phyloP scores from a whole-genome alignment of 2,797 vertebrate species.

The Anguilla megastoma region DNA sequence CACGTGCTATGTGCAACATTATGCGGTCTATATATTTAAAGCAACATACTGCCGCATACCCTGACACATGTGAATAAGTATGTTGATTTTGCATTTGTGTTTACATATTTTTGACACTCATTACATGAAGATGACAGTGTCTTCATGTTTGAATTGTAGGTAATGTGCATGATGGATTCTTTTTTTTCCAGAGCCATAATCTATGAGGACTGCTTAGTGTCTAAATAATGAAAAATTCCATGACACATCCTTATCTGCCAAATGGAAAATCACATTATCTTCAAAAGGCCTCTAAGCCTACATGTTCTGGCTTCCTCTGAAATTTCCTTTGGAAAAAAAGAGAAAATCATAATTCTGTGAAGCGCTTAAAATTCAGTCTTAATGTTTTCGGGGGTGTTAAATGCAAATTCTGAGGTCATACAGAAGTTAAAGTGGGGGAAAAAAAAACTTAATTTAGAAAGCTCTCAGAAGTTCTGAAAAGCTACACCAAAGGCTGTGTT shows the following conservation, averaged over 20 bases:
- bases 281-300: slow-evolving; percentile 69
- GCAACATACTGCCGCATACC: not conserved
- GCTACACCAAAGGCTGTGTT: slow-evolving; percentile 63
- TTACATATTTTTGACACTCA: slow-evolving; percentile 41
- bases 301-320: slow-evolving; percentile 62
- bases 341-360: slow-evolving; percentile 59
- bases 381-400: slow-evolving; percentile 71
- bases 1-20: not conserved
- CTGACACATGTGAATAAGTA: not conserved
- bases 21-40: not conserved
- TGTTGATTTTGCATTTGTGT: not conserved
- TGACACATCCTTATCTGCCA: slow-evolving; percentile 73
- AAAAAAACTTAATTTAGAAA: slow-evolving; percentile 68
- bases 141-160: slow-evolving; percentile 58
- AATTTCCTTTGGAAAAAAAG: slow-evolving; percentile 69
- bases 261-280: slow-evolving; percentile 78
- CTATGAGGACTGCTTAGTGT: slow-evolving; percentile 68
- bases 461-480: slow-evolving; percentile 64
- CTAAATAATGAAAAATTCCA: slow-evolving; percentile 74
- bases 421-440: slow-evolving; percentile 66
- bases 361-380: slow-evolving; percentile 69
- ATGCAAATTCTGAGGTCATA: slow-evolving; percentile 76
- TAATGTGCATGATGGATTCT: slow-evolving; percentile 67
- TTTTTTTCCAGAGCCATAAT: slow-evolving; percentile 66
- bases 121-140: slow-evolving; percentile 55